Evolutionary conservation across 2,113 vertebrate genomes (phyloP), one percentile per base, ranked within the genome.

Genomic region (Lonchura striata): DNA sequence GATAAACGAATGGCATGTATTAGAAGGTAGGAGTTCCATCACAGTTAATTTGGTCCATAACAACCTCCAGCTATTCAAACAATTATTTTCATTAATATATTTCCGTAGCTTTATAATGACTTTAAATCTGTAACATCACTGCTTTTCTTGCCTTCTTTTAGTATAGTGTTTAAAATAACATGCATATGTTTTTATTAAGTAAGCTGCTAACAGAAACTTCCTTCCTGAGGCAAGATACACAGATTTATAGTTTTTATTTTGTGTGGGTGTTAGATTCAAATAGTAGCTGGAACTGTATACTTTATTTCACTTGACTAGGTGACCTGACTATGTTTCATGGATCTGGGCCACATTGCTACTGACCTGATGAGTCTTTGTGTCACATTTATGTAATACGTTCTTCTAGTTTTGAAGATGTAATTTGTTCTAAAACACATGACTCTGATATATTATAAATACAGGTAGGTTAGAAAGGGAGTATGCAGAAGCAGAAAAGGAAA

Each of bases 1-100:
- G 96, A 98, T 92, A 96, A 97, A 82, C 97, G 72, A 92, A 98
- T 97, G 92, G 97, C 96, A 57, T 98, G 98, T 97, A 98, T 99
- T 94, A 96, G 95, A 97, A 98, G 99, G 99, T 99, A 97, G 74
- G 97, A 90, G 74, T 57, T 78, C 78, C 20, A 24, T 96, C 39
- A 53, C 22, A 49, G 27, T 52, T 94, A 76, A 41, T 83, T 72
- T 91, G 68, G 11, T 81, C 60, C 21, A 24, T 46, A 84, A 50
- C 64, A 82, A 81, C 10, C 49, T 37, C 15, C 21, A 25, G 7
- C 70, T 60, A 49, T 88, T 65, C 90, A 64, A 61, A 87, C 11
- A 72, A 28, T n/a, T 83, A 14, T 63, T 96, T 82, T 82, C 24
- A 20, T 42, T 66, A 41, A 28, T 46, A 41, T 50, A n/a, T 25